phyloP scores from a whole-genome alignment of 2,888 invertebrate genomes.

The Zaprionus bogoriensis region DNA sequence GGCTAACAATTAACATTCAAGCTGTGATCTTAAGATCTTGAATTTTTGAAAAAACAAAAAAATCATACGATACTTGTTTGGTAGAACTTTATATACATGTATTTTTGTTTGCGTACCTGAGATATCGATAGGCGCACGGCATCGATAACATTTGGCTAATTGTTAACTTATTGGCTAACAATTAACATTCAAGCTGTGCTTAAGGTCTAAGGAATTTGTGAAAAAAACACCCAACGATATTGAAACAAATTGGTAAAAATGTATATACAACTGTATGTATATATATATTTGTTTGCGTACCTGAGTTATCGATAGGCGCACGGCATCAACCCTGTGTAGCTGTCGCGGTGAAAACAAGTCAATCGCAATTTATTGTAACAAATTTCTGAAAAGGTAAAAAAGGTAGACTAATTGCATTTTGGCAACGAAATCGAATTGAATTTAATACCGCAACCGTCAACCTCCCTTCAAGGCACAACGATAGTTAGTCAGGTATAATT shows the following conservation, averaged over 20 bases:
- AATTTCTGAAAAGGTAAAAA: constrained; percentile 40
- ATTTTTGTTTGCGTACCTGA: not conserved
- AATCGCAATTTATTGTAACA: constrained; percentile 47
- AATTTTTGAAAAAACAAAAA: not conserved
- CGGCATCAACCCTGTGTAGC: constrained; percentile 29
- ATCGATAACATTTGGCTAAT: not conserved
- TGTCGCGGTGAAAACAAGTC: constrained; percentile 54
- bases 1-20: not conserved
- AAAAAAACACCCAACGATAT: not conserved
- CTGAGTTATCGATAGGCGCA: constrained; percentile 28
- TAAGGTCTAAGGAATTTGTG: not conserved
- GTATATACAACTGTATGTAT: not conserved
- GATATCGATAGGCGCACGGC: constrained; percentile 29
- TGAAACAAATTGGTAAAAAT: not conserved
- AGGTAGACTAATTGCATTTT: not conserved
- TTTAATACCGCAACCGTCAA: not conserved
- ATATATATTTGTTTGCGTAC: no score
- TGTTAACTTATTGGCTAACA: not conserved
- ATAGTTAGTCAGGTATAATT: constrained; percentile 9
- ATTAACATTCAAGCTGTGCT: no score
- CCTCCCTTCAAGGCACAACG: not conserved
- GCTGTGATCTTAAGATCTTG: no score
- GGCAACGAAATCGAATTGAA: not conserved
- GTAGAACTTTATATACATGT: not conserved
- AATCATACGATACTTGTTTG: not conserved